Evolutionary conservation across 2,888 invertebrate genomes (phyloP), one percentile per base, ranked within the genome.

Genomic region (Allygus modestus): DNA sequence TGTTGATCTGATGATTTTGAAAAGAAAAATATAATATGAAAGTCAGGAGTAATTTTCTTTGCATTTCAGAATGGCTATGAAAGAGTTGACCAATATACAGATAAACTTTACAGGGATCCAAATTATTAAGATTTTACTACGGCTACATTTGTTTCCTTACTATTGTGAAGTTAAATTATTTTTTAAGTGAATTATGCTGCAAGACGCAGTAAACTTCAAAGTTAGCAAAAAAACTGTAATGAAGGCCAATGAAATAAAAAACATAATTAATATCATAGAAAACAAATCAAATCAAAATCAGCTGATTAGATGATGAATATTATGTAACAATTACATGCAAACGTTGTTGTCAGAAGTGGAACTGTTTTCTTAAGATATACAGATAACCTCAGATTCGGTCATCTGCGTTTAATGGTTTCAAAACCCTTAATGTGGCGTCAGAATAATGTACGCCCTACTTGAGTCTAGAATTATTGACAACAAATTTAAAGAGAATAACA

Each of bases 241-340:
- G 65, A 65, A 65, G 65, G 65, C 65, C 28, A 15, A 15, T 20
- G 1, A 20, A 65, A 65, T 65, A 65, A 65, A 1, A 65, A 65
- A 31, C 65, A 31, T 31, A 65, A 65, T 58, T 28, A 65, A 28
- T 31, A 28, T 20, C 26, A 31, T 28, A 31, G 65, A 65, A 28
- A 28, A 65, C 31, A 15, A 65, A 65, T 65, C 65, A 65, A 65
- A 65, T 65, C 65, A 65, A 31, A 65, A 65, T 65, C 65, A 65
- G 65, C 65, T 65, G 65, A 65, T 65, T 65, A 65, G 65, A 65
- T 65, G 65, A 65, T 65, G 65, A 31, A 31, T 65, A 65, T 65
- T 65, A 65, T 28, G 28, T 65, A 65, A 65, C 65, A 65, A 65
- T 65, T 65, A 65, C 26, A 65, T 28, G 28, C 65, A 23, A 51